These are phyloP conservation scores for Dinocampus coccinellae DNA, from an alignment of 2,888 invertebrate species.

Conservation along the genomic window DNA sequence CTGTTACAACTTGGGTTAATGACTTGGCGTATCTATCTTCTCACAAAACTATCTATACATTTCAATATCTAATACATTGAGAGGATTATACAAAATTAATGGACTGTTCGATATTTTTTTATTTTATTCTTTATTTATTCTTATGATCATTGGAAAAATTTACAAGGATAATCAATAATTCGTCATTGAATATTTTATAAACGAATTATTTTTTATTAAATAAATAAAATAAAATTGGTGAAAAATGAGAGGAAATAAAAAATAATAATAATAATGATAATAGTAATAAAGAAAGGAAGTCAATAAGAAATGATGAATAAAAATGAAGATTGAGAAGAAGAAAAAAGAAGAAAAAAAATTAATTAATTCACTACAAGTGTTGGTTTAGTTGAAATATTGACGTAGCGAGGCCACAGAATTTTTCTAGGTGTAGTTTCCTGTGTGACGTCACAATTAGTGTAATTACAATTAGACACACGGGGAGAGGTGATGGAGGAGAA, in stretches of 20 bases:
- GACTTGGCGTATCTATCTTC: background rate
- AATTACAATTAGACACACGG: slow-evolving; percentile 62
- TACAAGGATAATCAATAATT: slow-evolving; percentile 45
- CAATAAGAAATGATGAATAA: background rate
- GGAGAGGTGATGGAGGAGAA: background rate
- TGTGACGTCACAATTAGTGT: slow-evolving; percentile 67
- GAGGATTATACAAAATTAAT: slow-evolving; percentile 16
- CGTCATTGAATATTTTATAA: background rate
- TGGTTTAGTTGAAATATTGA: background rate
- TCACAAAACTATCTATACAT: background rate
- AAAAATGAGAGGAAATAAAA: too few relatives aligned
- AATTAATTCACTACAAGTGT: slow-evolving; percentile 9
- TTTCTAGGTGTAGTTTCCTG: slow-evolving; percentile 68
- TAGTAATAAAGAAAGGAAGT: too few relatives aligned
- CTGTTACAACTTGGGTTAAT: slow-evolving; percentile 19
- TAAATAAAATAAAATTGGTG: too few relatives aligned
- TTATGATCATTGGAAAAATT: background rate
- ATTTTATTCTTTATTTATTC: background rate
- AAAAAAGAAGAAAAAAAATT: slow-evolving; percentile 20
- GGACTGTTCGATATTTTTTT: background rate
- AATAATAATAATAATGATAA: too few relatives aligned
- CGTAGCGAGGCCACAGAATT: slow-evolving; percentile 50
- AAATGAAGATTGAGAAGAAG: slow-evolving; percentile 8
- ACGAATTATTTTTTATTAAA: too few relatives aligned
- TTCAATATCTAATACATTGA: background rate